Conservation (phyloP, 2,888 invertebrate species). For the Halocaridina rubra region DNA sequence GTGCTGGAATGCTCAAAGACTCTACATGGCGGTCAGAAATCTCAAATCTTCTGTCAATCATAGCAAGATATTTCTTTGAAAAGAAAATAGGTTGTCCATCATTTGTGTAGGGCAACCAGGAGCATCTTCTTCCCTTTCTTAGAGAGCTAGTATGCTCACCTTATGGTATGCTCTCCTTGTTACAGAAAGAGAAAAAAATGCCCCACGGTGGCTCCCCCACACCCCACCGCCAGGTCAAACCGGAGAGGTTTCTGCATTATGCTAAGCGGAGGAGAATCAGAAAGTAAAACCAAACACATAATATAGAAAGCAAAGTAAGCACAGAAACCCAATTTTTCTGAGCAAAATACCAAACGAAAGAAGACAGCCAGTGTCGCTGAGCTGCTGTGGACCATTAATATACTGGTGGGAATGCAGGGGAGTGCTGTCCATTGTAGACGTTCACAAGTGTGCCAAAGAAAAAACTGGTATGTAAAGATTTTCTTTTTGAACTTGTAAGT, state of each 20-base stretch:
- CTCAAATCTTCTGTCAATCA: background rate
- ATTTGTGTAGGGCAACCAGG: background rate
- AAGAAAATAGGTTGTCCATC: background rate
- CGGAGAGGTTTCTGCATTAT: background rate
- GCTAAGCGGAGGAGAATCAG: background rate
- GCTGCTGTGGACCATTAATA: background rate
- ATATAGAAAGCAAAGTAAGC: background rate
- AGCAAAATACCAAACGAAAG: background rate
- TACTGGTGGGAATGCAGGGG: conserved; percentile 33
- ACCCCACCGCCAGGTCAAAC: conserved; percentile 42
- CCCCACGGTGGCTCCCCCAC: conserved; percentile 23
- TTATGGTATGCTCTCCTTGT: background rate
- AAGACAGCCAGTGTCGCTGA: background rate
- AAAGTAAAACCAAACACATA: background rate
- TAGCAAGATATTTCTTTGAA: background rate
- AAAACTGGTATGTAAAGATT: background rate
- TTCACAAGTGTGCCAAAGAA: background rate
- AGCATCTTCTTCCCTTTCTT: background rate
- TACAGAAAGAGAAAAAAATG: background rate
- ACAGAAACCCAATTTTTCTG: background rate
- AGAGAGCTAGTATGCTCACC: background rate
- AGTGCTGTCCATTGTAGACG: background rate
- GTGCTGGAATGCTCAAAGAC: conserved; percentile 26
- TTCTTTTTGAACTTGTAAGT: background rate
- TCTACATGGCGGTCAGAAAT: background rate